Evolutionary conservation across 2,113 vertebrate genomes (phyloP), one percentile per base, ranked within the genome.

Genomic region (Rissa tridactyla): DNA sequence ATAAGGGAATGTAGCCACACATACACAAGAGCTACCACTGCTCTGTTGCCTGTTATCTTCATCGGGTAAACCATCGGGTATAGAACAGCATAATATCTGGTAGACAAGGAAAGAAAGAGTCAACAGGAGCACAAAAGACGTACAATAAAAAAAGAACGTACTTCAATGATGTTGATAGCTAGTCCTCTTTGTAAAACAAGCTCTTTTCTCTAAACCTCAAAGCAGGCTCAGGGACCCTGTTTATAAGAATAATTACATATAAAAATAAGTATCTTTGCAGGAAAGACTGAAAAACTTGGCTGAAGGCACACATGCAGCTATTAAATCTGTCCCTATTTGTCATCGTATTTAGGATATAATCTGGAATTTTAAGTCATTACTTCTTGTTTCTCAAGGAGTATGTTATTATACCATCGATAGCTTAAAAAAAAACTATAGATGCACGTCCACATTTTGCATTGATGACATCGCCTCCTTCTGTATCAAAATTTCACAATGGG

Each of bases 31-130:
- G 98, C 99, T 34, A 99, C 97, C 17, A 99, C 98, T 0, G 99
- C 99, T 32, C 99, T 98, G 97, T 99, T 99, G 64, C 99, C 99
- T 0, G 99, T 99, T 95, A 99, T 99, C 98, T 99, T 99, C 99
- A 99, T 99, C 1, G 99, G 99, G 96, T 99, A 99, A 92, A 99
- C 98, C 99, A 99, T 99, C 0, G 99, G 99, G 96, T 99, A 99
- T 38, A 99, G 98, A 27, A 99, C 99, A 8, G 99, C 99, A 0
- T 99, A 99, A 97, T 99, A 99, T 97, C 99, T 99, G 95, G 18
- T 9, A 64, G 60, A 57, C 52, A 68, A 15, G 69, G 76, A 80
- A 89, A 42, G 29, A 49, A 34, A 42, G 29, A 62, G 72, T 88
- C 27, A 77, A 70, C 14, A 36, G 79, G 19, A 91, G 27, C 60